Evolutionary conservation across 2,888 invertebrate species (phyloP), one percentile per base, ranked within the genome.

Genomic region (Hypercompe scribonia): DNA sequence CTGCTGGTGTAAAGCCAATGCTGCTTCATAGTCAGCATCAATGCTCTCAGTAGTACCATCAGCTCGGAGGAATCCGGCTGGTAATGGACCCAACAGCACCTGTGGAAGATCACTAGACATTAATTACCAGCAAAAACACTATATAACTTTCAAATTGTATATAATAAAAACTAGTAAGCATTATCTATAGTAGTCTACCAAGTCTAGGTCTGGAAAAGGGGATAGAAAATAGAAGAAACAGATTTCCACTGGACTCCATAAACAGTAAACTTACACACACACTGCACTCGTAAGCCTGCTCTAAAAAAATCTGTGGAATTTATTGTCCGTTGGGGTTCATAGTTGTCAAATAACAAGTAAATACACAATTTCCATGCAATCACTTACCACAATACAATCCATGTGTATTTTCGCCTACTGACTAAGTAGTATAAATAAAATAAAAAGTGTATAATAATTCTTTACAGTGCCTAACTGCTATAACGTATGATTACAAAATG

Each of bases 21-120:
- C 98, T 21, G 98, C 97, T 90, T 98, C 97, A 83, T 97, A 97
- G 92, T 98, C 98, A 2, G 97, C 97, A 68, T 97, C 97, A 83
- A 98, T 96, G 85, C 97, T 97, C 83, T 97, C 97, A 77, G 97
- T 96, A 61, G 97, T 96, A 2, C 96, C 96, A 74, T 96, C 96
- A 5, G 96, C 92, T 54, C 96, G 92, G 46, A 98, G 95, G 89
- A 98, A 98, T 80, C 98, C 97, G 15, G 96, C 95, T 0, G 98
- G 98, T 36, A 98, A 93, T 4, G 98, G 97, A 0, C 98, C 98
- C 67, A 98, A 92, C 87, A 98, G 96, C 13, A 98, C 97, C 97
- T 97, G 80, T 65, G 75, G 69, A 24, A 70, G 24, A 46, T 2
- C 21, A n/a, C 31, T 13, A 5, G 15, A 11, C 36, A n/a, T 1